Base-by-base conservation (phyloP, 2,797 vertebrate species). In the Trichosurus vulpecula region DNA sequence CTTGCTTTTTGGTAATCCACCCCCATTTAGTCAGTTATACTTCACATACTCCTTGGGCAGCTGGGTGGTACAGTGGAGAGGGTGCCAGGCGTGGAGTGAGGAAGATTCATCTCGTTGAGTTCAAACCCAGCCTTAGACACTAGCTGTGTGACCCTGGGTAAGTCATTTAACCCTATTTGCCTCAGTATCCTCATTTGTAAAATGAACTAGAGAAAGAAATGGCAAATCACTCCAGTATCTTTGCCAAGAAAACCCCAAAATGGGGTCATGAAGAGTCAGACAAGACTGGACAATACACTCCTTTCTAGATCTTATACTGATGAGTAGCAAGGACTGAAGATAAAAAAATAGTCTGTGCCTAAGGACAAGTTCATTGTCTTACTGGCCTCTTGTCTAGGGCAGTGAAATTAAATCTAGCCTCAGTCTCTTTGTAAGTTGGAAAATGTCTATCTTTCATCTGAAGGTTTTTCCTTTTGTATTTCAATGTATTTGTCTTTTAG, bases 141-240 rank as follows among this genome's bases (percentile, higher is more conserved):
- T 93, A 16, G 29, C 52, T 90, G 3, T 54, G 10, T 3, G 0
- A 2, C 55, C 92, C 56, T n/a, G 58, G 51, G 74, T 31, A 57
- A 95, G 55, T 47, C 16, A 54, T 16, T 66, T 74, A 31, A 81
- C n/a, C 81, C 47, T 94, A 58, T 89, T 97, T 41, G 61, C 91
- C 93, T 95, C 16, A 55, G 10, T 93, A 54, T 52, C 61, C 14
- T 41, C 35, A n/a, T 74, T 16, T 74, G 6, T 9, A 74, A 74
- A 74, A 74, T 74, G n/a, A 74, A 2, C n/a, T 19, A 2, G 35
- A 66, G 58, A 74, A 74, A 74, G 0, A 74, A 74, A n/a, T 74
- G n/a, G 16, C n/a, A 41, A 74, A 8, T 6, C 35, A 74, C 0
- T 41, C 35, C 61, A 74, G 16, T 22, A 41, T 22, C 35, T 74